These are phyloP conservation scores for Drepanosiphum platanoidis DNA, from an alignment of 2,888 invertebrate genomes.

Conservation along the genomic window DNA sequence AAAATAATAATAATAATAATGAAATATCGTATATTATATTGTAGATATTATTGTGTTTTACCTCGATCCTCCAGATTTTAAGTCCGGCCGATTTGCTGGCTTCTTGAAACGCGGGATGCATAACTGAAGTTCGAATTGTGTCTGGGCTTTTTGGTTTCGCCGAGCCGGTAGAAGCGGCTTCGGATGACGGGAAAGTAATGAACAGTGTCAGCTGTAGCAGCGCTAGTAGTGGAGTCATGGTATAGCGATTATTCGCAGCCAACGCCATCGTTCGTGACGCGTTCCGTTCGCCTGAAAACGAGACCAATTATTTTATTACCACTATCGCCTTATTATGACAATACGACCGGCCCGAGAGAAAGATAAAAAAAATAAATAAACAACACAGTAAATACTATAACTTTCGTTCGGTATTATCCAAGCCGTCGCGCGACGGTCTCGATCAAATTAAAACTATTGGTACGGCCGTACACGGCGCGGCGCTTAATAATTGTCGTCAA, in stretches of 20 bases:
- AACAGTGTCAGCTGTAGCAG: slow-evolving; percentile 42
- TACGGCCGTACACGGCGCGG: too few species aligned
- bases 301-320: background rate
- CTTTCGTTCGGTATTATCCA: too few species aligned
- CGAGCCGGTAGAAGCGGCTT: slow-evolving; percentile 43
- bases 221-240: slow-evolving; percentile 40
- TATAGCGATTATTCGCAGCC: slow-evolving; percentile 2
- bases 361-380: background rate
- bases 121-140: slow-evolving; percentile 54
- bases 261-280: slow-evolving; percentile 49
- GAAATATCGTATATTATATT: too few species aligned
- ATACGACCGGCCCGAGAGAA: background rate
- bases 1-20: background rate
- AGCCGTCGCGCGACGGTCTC: too few species aligned
- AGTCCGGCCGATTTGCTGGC: slow-evolving; percentile 77
- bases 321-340: too few species aligned
- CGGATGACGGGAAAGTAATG: slow-evolving; percentile 18
- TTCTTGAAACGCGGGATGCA: slow-evolving; percentile 74
- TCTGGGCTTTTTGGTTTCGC: slow-evolving; percentile 12
- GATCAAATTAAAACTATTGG: too few species aligned
- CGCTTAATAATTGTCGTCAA: too few species aligned
- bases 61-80: slow-evolving; percentile 86
- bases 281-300: slow-evolving; percentile 2
- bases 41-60: slow-evolving; percentile 67
- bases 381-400: too few species aligned